These are phyloP conservation scores for Eupithecia pulchellata DNA, from an alignment of 2,888 invertebrate genomes.

Conservation along the genomic window DNA sequence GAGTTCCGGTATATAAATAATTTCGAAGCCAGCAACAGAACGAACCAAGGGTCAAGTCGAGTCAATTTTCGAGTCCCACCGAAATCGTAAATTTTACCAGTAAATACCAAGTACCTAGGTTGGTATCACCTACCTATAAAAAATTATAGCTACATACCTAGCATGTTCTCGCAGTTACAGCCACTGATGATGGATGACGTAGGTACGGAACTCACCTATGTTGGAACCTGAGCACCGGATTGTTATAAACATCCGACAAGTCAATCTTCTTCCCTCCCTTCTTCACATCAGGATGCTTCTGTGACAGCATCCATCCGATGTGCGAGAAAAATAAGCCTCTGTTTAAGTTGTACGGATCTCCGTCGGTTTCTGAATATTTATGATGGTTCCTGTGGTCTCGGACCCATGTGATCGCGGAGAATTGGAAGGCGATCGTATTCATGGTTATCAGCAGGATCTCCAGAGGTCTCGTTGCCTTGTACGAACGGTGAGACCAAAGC, in stretches of 20 bases:
- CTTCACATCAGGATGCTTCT: slow-evolving; percentile 91
- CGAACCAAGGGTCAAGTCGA: too few relatives aligned
- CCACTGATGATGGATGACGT: background rate
- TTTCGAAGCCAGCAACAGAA: too few relatives aligned
- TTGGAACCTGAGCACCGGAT: slow-evolving; percentile 89
- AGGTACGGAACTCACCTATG: slow-evolving; percentile 78
- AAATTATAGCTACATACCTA: too few relatives aligned
- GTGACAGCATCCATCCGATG: slow-evolving; percentile 91
- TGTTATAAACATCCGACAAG: slow-evolving; percentile 88
- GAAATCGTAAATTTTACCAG: too few relatives aligned
- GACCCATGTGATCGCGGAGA: slow-evolving; percentile 67
- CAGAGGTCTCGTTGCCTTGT: slow-evolving; percentile 52
- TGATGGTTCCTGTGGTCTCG: slow-evolving; percentile 77
- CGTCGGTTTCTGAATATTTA: slow-evolving; percentile 89
- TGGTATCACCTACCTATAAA: too few relatives aligned
- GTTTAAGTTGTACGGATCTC: slow-evolving; percentile 91
- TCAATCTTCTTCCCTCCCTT: slow-evolving; percentile 89
- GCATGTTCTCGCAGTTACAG: too few relatives aligned
- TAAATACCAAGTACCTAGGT: too few relatives aligned
- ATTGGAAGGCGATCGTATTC: slow-evolving; percentile 56
- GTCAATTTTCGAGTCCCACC: too few relatives aligned
- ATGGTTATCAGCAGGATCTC: slow-evolving; percentile 49
- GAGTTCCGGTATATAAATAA: too few relatives aligned
- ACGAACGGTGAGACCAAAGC: slow-evolving; percentile 55
- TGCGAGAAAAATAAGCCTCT: slow-evolving; percentile 94